These are phyloP conservation scores for Hemicordylus capensis DNA, from an alignment of 2,113 vertebrate species.

Conservation along the genomic window DNA sequence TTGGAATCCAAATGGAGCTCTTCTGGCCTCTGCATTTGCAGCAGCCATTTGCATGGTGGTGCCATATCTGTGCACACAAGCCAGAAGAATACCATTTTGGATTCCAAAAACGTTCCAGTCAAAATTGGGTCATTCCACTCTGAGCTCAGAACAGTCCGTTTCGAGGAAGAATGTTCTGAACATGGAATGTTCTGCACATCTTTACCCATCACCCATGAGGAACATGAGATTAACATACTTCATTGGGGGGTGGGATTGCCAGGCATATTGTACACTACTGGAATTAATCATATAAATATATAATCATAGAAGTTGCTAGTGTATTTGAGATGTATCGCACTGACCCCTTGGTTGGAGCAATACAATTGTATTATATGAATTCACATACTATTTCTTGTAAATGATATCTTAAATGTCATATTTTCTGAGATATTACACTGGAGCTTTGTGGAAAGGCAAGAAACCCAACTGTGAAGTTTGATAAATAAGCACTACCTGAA, in stretches of 20 bases:
- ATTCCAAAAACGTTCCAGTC: too few species aligned
- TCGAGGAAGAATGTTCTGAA: too few species aligned
- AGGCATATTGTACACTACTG: background rate
- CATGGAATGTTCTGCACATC: too few species aligned
- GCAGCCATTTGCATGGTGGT: too few species aligned
- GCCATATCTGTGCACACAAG: too few species aligned
- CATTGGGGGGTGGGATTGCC: too few species aligned
- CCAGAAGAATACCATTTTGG: too few species aligned
- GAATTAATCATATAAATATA: background rate
- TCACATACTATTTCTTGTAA: background rate
- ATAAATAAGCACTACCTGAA: conserved; percentile 83
- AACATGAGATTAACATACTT: background rate
- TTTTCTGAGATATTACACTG: background rate
- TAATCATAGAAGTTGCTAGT: background rate
- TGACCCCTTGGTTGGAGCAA: background rate
- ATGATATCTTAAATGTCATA: background rate
- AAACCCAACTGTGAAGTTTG: fast-evolving
- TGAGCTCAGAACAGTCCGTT: too few species aligned
- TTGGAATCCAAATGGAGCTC: too few species aligned
- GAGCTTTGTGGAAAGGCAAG: background rate
- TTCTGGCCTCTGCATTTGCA: too few species aligned
- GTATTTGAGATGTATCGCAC: background rate
- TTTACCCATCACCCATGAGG: background rate
- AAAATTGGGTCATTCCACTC: too few species aligned
- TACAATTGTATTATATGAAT: background rate